Conservation (phyloP, 2,888 invertebrate species). For the Scaptodrosophila latifasciaeformis region DNA sequence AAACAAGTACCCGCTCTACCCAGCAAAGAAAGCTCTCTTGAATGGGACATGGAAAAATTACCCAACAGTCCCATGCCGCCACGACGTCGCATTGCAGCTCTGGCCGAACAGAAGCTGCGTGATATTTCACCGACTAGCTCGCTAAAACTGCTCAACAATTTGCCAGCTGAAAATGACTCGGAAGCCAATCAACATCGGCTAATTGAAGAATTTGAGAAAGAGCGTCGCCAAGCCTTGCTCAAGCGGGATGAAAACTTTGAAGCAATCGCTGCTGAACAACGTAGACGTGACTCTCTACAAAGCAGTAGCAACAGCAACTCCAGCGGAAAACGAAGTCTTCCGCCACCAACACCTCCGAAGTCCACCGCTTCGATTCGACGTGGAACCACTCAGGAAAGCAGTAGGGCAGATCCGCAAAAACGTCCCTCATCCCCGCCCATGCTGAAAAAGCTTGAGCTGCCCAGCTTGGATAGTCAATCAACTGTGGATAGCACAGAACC, state of each 20-base stretch:
- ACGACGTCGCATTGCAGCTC: constrained; percentile 28
- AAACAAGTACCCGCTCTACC: constrained; percentile 26
- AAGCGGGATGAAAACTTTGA: constrained; percentile 70
- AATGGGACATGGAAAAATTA: constrained; percentile 70
- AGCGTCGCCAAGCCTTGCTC: constrained; percentile 68
- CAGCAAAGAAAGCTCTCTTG: constrained; percentile 52
- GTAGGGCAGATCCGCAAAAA: constrained; percentile 29
- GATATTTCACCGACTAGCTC: constrained; percentile 49
- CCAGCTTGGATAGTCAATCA: constrained; percentile 34
- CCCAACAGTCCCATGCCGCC: constrained; percentile 67
- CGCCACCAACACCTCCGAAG: constrained; percentile 38
- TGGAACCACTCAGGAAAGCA: constrained; percentile 53
- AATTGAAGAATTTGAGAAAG: constrained; percentile 70
- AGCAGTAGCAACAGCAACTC: constrained; percentile 51
- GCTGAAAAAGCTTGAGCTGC: constrained; percentile 60
- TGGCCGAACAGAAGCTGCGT: constrained; percentile 17
- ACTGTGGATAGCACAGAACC: constrained; percentile 46
- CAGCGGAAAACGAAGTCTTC: constrained; percentile 50
- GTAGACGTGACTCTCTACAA: constrained; percentile 36
- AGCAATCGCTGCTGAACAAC: constrained; percentile 47
- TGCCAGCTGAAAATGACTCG: constrained; percentile 39
- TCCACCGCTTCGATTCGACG: constrained; percentile 17
- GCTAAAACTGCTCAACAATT: constrained; percentile 56
- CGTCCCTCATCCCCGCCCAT: constrained; percentile 62
- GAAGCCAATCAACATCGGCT: constrained; percentile 52